Evolutionary conservation across 2,113 vertebrate species (phyloP).

Genomic region (Prinia subflava): DNA sequence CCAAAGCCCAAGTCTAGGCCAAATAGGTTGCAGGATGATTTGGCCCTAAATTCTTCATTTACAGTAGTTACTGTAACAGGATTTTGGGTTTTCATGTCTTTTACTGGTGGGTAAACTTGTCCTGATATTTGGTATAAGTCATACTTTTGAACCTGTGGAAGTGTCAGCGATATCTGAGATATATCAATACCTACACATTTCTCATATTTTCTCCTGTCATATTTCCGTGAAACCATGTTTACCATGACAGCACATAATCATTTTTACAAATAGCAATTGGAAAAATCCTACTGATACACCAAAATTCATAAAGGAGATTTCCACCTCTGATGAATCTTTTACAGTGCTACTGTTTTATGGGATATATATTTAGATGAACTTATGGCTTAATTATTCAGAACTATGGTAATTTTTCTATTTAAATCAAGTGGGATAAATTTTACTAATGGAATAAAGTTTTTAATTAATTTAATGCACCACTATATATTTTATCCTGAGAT

Average conservation of each 20-base stretch:
- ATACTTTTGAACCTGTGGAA: not conserved
- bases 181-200: not conserved
- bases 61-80: not conserved
- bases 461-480: not conserved
- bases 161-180: not conserved
- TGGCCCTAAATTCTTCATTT: not conserved
- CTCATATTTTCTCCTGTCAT: not conserved
- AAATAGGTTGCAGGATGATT: not conserved
- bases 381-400: not conserved
- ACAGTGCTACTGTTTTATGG: not conserved
- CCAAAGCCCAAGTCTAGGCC: not conserved
- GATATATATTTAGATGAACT: not conserved
- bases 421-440: not conserved
- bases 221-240: not conserved
- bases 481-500: not conserved
- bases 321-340: not conserved
- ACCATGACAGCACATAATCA: fast-evolving
- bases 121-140: not conserved
- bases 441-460: not conserved
- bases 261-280: not conserved
- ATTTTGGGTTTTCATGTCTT: not conserved
- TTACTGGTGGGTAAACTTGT: not conserved
- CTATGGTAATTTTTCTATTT: not conserved
- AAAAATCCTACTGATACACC: not conserved
- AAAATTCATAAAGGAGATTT: not conserved